Conservation (phyloP, 2,888 invertebrate genomes). For the Drosophila setosimentum region DNA sequence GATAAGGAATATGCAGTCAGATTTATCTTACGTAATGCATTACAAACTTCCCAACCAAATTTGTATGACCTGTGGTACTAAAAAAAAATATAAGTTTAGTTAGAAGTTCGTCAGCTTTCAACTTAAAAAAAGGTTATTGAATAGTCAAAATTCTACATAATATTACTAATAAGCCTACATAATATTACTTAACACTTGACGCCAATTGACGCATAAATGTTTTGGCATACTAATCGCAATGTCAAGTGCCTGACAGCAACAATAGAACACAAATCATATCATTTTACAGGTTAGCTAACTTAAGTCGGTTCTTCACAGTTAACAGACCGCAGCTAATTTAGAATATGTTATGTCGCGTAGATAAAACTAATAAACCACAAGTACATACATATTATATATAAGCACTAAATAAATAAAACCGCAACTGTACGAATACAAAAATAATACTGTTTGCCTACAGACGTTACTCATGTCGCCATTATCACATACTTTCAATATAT, state of each 20-base stretch:
- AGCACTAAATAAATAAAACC: not conserved
- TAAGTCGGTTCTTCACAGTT: conserved; percentile 1
- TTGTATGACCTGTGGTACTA: not conserved
- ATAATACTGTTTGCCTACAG: too few relatives aligned
- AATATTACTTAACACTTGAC: not conserved
- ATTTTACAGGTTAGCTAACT: not conserved
- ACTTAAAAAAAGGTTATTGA: not conserved
- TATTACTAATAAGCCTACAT: not conserved
- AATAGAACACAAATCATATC: not conserved
- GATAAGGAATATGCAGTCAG: not conserved
- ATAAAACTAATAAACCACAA: conserved; percentile 13
- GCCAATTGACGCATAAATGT: not conserved
- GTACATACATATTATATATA: not conserved
- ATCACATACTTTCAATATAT: not conserved
- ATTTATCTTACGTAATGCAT: not conserved
- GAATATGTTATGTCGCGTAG: not conserved
- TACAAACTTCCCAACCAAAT: not conserved
- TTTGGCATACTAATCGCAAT: conserved; percentile 1
- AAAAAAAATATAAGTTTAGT: not conserved
- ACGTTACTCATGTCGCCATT: not conserved
- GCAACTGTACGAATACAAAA: not conserved
- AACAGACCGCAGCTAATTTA: not conserved
- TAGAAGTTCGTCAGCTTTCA: not conserved
- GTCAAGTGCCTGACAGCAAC: not conserved
- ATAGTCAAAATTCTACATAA: not conserved